Percentiles rank a stretch among this genome's conserved stretches.
These are phyloP conservation scores for Pseudoips prasinana DNA, from an alignment of 2,888 invertebrate genomes.

Conservation along the genomic window DNA sequence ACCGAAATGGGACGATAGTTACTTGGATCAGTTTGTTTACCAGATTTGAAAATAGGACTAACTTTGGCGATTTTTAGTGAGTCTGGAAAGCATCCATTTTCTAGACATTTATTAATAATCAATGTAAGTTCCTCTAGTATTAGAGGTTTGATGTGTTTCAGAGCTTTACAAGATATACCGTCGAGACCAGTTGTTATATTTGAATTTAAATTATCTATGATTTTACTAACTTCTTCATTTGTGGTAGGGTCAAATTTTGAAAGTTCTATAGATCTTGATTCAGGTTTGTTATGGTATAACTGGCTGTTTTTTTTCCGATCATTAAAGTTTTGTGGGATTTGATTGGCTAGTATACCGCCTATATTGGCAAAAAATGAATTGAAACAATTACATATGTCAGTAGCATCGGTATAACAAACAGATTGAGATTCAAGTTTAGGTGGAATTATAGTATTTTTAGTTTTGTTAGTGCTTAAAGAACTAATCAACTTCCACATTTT, in stretches of 20 bases:
- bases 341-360: conserved; percentile 11
- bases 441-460: conserved; percentile 5
- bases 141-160: conserved; percentile 8
- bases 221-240: conserved; percentile 2
- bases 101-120: conserved; percentile 9
- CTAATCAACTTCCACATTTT: conserved; percentile 11
- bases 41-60: conserved; percentile 16
- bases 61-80: conserved; percentile 22
- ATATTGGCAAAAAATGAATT: conserved; percentile 17
- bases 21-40: conserved; percentile 11
- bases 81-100: conserved; percentile 14
- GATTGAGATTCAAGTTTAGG: conserved; percentile 8
- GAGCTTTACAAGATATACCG: conserved; percentile 8
- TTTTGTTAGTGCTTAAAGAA: conserved; percentile 12
- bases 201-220: conserved; percentile 4
- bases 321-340: too few relatives aligned
- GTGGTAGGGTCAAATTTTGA: neutral
- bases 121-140: conserved; percentile 3
- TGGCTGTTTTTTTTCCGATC: too few relatives aligned
- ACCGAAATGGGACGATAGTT: conserved; percentile 23
- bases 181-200: conserved; percentile 13
- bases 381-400: conserved; percentile 16
- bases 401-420: conserved; percentile 5
- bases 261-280: too few relatives aligned
- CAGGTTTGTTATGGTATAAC: conserved; percentile 4